These are phyloP conservation scores for Rhamnusium bicolor DNA, from an alignment of 2,888 invertebrate species.

Conservation along the genomic window DNA sequence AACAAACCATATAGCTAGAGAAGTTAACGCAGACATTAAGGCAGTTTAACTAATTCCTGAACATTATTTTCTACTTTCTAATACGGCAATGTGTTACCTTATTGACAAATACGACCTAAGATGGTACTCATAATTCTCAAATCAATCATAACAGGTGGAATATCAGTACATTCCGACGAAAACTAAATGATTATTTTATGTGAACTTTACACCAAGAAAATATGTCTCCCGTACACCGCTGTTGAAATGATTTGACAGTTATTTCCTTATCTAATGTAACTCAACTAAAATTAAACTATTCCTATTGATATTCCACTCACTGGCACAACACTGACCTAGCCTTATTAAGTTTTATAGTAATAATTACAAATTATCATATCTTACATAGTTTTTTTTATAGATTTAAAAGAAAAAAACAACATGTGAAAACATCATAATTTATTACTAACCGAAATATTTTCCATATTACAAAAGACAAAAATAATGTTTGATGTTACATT, in stretches of 20 bases:
- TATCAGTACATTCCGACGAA: too few relatives aligned
- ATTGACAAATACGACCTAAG: too few relatives aligned
- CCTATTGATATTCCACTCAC: not conserved
- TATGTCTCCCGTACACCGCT: not conserved
- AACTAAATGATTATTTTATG: too few relatives aligned
- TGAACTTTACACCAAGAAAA: too few relatives aligned
- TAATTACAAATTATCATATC: not conserved
- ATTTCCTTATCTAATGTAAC: not conserved
- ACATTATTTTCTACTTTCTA: too few relatives aligned
- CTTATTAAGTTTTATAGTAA: not conserved
- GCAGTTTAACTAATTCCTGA: too few relatives aligned
- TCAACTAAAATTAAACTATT: slow-evolving; percentile 8
- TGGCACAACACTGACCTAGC: slow-evolving; percentile 5
- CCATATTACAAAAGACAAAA: slow-evolving; percentile 6
- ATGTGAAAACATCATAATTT: not conserved
- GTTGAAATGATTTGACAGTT: not conserved
- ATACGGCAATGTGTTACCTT: too few relatives aligned
- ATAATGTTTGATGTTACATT: slow-evolving; percentile 11
- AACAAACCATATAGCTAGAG: too few relatives aligned
- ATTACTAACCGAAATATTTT: not conserved
- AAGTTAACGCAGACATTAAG: too few relatives aligned
- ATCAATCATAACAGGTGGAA: too few relatives aligned
- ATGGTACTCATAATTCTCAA: too few relatives aligned
- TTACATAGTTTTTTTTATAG: not conserved
- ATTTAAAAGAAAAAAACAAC: not conserved